These are phyloP conservation scores for Gallinago media DNA, from an alignment of 2,113 vertebrate species.

Conservation along the genomic window DNA sequence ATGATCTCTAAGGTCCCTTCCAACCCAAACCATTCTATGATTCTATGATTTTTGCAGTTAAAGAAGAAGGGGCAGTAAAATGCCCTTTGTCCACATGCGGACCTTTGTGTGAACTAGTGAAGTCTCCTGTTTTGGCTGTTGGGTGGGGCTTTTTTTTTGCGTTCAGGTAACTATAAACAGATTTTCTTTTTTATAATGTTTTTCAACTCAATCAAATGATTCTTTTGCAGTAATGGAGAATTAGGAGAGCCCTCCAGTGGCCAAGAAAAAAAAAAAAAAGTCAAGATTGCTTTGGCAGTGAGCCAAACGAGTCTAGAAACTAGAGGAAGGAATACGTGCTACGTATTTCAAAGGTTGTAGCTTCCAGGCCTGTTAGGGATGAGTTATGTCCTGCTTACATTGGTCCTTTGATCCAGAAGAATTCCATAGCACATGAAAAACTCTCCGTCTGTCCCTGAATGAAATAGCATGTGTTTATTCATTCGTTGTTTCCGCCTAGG, in stretches of 20 bases:
- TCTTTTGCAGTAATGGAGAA: background rate
- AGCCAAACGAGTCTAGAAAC: background rate
- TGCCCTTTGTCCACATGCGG: background rate
- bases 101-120: background rate
- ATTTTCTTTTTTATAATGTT: background rate
- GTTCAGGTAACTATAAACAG: background rate
- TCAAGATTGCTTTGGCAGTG: background rate
- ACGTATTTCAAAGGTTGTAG: background rate
- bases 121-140: background rate
- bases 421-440: background rate
- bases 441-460: background rate
- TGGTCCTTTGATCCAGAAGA: background rate
- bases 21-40: no score
- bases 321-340: background rate
- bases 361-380: background rate
- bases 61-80: background rate
- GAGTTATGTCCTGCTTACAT: background rate
- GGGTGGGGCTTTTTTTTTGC: background rate
- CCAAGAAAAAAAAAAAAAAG: background rate
- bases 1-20: no score
- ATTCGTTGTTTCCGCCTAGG: background rate
- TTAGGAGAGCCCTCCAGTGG: conserved; percentile 63
- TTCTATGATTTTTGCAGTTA: background rate
- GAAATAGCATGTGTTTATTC: background rate
- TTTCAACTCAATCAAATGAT: background rate